These are phyloP conservation scores for Heliconius melpomene DNA, from an alignment of 1,140 invertebrate species.

Conservation along the genomic window DNA sequence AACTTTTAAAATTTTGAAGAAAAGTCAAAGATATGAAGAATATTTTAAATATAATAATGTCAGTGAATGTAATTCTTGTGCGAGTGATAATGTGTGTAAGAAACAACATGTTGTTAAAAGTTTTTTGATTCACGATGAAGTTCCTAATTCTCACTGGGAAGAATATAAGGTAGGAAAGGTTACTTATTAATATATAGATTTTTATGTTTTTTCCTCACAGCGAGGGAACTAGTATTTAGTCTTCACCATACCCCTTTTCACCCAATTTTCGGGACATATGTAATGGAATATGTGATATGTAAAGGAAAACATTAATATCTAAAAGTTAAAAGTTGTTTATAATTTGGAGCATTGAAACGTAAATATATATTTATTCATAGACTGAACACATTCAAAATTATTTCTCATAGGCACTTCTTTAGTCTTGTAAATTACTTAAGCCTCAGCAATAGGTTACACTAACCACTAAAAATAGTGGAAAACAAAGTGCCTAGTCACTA, in stretches of 20 bases:
- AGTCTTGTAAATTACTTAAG: too few relatives aligned
- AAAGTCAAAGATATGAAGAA: slow-evolving; percentile 48
- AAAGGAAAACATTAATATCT: too few relatives aligned
- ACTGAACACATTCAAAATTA: too few relatives aligned
- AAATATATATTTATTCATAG: too few relatives aligned
- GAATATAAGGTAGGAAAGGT: slow-evolving; percentile 58
- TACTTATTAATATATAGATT: neutral
- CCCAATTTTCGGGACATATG: too few relatives aligned
- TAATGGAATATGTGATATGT: too few relatives aligned
- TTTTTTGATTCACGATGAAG: slow-evolving; percentile 48
- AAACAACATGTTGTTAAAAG: slow-evolving; percentile 48
- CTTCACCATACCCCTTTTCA: too few relatives aligned
- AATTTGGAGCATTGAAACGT: too few relatives aligned
- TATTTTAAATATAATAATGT: slow-evolving; percentile 48
- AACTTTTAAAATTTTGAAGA: slow-evolving; percentile 47
- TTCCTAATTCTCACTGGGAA: slow-evolving; percentile 57
- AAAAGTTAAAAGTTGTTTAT: too few relatives aligned
- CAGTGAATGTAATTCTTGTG: slow-evolving; percentile 47
- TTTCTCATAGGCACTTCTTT: too few relatives aligned
- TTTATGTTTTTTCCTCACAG: neutral
- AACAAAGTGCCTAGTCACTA: neutral
- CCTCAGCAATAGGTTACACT: too few relatives aligned
- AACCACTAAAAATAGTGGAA: neutral
- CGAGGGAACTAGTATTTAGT: neutral
- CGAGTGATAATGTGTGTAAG: slow-evolving; percentile 35